Percentiles rank a stretch among this genome's conserved stretches.
Evolutionary conservation across 1,140 invertebrate genomes (phyloP).

Genomic region (Heliothis subflexa): DNA sequence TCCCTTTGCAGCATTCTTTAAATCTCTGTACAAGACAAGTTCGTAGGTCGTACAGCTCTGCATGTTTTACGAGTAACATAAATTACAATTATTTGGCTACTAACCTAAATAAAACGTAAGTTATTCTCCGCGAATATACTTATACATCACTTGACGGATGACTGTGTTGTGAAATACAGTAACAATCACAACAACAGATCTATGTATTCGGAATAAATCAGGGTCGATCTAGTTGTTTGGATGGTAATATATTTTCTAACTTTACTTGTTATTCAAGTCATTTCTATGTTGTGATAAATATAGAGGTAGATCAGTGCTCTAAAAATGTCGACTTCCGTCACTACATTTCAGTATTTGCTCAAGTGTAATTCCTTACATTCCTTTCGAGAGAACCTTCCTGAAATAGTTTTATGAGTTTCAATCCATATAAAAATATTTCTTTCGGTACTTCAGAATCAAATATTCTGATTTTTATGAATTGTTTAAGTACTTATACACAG

Average conservation of each 20-base stretch:
- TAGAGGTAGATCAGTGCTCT: not conserved
- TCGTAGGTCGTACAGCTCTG: not conserved
- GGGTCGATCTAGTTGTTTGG: not conserved
- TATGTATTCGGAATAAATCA: not conserved
- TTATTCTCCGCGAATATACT: not conserved
- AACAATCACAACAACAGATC: not conserved
- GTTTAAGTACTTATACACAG: too few relatives aligned
- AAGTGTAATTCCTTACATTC: too few relatives aligned
- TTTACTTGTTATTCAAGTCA: not conserved
- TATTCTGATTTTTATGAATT: too few relatives aligned
- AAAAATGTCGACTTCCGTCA: not conserved
- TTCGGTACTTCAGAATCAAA: too few relatives aligned
- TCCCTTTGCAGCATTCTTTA: conserved; percentile 50
- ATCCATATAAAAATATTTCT: too few relatives aligned
- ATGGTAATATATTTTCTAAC: not conserved
- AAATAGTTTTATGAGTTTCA: too few relatives aligned
- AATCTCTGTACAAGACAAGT: conserved; percentile 44
- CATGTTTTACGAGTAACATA: conserved; percentile 21
- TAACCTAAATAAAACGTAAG: conserved; percentile 3
- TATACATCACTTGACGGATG: not conserved
- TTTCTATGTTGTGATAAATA: not conserved
- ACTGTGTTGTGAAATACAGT: not conserved
- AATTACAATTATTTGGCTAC: conserved; percentile 11
- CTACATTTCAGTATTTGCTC: too few relatives aligned
- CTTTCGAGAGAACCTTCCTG: too few relatives aligned